phyloP scores from a whole-genome alignment of 2,113 vertebrate species.

The Aspidoscelis tigris region DNA sequence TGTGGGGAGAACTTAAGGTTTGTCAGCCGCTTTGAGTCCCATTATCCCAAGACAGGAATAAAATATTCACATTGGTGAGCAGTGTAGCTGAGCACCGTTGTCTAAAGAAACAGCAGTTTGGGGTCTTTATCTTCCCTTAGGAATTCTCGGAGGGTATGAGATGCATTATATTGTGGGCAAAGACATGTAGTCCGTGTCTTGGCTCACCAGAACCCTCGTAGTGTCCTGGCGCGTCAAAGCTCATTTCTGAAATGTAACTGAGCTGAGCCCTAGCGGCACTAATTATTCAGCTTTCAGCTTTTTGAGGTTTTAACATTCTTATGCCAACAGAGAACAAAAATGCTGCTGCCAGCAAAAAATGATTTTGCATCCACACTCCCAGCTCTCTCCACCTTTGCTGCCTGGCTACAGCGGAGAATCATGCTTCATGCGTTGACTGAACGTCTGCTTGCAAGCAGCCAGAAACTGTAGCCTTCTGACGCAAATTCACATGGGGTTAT shows the following conservation, averaged over 20 bases:
- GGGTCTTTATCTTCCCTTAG: not conserved
- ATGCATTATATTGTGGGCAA: not conserved
- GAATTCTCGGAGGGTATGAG: not conserved
- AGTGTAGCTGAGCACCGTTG: not conserved
- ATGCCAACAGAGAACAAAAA: conserved; percentile 34
- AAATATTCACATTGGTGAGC: not conserved
- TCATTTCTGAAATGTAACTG: rapidly evolving
- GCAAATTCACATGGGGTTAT: not conserved
- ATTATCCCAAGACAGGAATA: not conserved
- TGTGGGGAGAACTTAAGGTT: too few species aligned
- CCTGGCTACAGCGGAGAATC: conserved; percentile 26
- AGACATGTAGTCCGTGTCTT: too few species aligned
- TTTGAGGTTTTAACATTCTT: conserved; percentile 25
- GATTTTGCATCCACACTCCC: conserved; percentile 47
- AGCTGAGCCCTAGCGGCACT: conserved; percentile 14
- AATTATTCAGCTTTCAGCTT: conserved; percentile 12
- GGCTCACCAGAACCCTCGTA: not conserved
- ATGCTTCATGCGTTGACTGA: conserved; percentile 34
- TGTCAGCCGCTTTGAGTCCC: too few species aligned
- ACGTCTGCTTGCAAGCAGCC: conserved; percentile 37
- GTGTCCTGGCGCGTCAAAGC: not conserved
- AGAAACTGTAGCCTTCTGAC: not conserved
- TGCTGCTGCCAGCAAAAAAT: conserved; percentile 55
- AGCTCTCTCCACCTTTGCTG: conserved; percentile 19
- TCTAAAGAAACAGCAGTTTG: not conserved